Percentiles rank a stretch among this genome's conserved stretches.
Conservation (phyloP, 1,140 invertebrate species). For the Pteromalus puparum region DNA sequence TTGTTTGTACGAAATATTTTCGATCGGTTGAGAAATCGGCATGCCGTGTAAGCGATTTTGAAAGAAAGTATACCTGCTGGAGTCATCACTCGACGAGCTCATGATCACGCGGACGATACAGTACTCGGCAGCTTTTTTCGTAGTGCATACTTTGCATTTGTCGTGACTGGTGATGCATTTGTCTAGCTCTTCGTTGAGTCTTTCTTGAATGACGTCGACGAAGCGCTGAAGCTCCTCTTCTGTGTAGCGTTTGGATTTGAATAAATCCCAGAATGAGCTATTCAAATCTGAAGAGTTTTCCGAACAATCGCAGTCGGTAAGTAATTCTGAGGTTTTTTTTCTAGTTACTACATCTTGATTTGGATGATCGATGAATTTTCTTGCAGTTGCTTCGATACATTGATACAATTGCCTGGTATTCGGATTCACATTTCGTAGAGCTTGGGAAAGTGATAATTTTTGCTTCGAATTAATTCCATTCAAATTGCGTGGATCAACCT, state of each 20-base stretch:
- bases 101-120: slow-evolving; percentile 8
- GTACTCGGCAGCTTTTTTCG: background rate
- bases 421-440: background rate
- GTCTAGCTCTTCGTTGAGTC: background rate
- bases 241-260: background rate
- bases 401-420: background rate
- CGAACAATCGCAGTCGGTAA: slow-evolving; percentile 8
- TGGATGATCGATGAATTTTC: background rate
- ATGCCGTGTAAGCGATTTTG: background rate
- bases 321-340: background rate
- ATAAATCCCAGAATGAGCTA: background rate
- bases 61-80: background rate
- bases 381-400: background rate
- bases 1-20: background rate
- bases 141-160: background rate
- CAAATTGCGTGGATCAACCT: background rate
- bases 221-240: slow-evolving; percentile 20
- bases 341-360: background rate
- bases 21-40: background rate
- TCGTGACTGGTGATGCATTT: no score
- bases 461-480: background rate
- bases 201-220: background rate
- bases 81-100: background rate
- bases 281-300: background rate
- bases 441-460: background rate